Evolutionary conservation across 2,113 vertebrate genomes (phyloP).

Genomic region (Aegotheles bennettii): DNA sequence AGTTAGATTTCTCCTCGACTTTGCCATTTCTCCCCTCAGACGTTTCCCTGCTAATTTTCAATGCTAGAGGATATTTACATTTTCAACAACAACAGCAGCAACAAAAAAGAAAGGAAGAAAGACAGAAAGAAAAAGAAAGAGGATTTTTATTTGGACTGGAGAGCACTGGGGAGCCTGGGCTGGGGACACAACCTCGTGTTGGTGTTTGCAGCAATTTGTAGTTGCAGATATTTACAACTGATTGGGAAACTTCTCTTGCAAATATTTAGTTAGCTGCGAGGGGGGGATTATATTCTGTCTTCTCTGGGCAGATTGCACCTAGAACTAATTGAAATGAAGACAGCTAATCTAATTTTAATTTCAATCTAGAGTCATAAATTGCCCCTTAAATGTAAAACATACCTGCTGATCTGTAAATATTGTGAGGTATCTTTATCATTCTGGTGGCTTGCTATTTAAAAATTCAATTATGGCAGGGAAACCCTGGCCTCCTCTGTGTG

Average conservation of each 20-base stretch:
- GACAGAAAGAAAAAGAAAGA: neutral
- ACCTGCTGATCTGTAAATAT: constrained; percentile 64
- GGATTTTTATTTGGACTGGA: neutral
- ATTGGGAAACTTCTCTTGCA: constrained; percentile 23
- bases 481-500: neutral
- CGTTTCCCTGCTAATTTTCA: neutral
- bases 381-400: constrained; percentile 52
- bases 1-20: neutral
- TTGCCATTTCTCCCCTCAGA: neutral
- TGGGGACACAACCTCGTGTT: constrained; percentile 68
- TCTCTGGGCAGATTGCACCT: constrained; percentile 8
- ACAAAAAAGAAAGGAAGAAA: rapidly evolving
- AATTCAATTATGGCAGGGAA: constrained; percentile 23
- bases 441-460: constrained; percentile 39
- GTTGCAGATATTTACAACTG: constrained; percentile 39
- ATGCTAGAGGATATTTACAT: neutral
- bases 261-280: constrained; percentile 19
- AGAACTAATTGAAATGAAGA: constrained; percentile 50
- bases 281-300: neutral
- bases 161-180: neutral
- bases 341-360: constrained; percentile 58
- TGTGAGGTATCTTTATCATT: constrained; percentile 27
- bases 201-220: constrained; percentile 67
- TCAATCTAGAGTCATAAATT: constrained; percentile 53
- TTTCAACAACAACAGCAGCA: neutral